Evolutionary conservation across 2,113 vertebrate genomes (phyloP).

Genomic region (Puma concolor): DNA sequence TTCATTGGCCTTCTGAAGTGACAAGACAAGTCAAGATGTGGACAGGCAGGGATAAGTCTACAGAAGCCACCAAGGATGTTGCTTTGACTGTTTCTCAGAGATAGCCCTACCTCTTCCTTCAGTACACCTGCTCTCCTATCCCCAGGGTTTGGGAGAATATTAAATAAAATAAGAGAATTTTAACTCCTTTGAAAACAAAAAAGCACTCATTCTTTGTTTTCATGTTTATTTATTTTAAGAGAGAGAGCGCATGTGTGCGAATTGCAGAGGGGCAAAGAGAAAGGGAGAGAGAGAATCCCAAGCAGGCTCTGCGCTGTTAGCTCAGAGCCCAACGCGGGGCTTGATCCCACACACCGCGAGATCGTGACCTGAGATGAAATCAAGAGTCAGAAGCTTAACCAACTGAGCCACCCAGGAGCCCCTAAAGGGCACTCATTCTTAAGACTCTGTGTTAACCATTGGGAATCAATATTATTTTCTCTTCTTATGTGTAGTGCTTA

Average conservation of each 20-base stretch:
- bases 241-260: too few relatives aligned
- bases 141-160: neutral
- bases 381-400: too few relatives aligned
- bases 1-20: neutral
- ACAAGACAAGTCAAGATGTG: neutral
- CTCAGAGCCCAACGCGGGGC: too few relatives aligned
- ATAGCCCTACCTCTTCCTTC: neutral
- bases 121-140: neutral
- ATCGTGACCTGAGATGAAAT: too few relatives aligned
- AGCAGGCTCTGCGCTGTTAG: too few relatives aligned
- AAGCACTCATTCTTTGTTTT: neutral
- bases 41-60: neutral
- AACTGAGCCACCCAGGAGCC: too few relatives aligned
- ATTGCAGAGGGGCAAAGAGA: too few relatives aligned
- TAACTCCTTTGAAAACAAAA: neutral
- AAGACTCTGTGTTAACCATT: neutral
- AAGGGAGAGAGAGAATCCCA: too few relatives aligned
- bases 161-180: neutral
- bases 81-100: neutral
- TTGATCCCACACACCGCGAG: too few relatives aligned
- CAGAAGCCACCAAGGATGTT: neutral
- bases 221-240: too few relatives aligned
- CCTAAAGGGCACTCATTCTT: neutral
- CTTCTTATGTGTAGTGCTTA: neutral
- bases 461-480: neutral